A percentile compares a stretch with the other conserved stretches of the same genome.
Conservation (phyloP, 2,797 vertebrate genomes). For the Urophycis tenuis region DNA sequence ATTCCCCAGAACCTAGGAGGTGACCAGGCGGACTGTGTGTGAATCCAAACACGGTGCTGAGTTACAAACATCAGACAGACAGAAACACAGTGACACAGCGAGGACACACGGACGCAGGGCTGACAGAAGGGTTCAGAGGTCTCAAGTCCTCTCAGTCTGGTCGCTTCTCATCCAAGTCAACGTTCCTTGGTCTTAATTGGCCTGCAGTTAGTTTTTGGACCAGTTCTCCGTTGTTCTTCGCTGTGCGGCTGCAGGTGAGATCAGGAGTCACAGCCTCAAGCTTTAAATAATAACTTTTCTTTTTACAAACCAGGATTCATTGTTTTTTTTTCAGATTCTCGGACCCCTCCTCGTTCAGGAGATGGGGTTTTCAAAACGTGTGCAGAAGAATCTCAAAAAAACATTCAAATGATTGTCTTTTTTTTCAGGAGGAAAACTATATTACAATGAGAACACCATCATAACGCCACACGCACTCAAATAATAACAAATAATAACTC, state of each 20-base stretch:
- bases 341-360: conserved; percentile 41
- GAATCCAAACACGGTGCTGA: too few species aligned
- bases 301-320: conserved; percentile 56
- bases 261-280: conserved; percentile 66
- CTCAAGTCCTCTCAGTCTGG: too few species aligned
- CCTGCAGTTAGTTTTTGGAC: conserved; percentile 30
- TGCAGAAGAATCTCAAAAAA: conserved; percentile 53
- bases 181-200: neutral
- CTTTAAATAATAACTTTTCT: conserved; percentile 50
- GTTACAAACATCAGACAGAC: too few species aligned
- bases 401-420: conserved; percentile 71
- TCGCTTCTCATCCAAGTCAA: too few species aligned
- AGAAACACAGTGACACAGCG: too few species aligned
- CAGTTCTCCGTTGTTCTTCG: conserved; percentile 32
- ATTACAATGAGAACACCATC: conserved; percentile 5
- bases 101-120: too few species aligned
- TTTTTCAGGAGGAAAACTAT: conserved; percentile 23
- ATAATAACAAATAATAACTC: conserved; percentile 58
- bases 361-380: conserved; percentile 28
- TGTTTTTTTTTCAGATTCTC: conserved; percentile 46
- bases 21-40: too few species aligned
- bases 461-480: conserved; percentile 29
- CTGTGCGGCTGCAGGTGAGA: conserved; percentile 31
- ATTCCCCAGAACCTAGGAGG: too few species aligned
- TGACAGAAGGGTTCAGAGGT: too few species aligned